Evolutionary conservation across 2,113 vertebrate genomes (phyloP).

Genomic region (Calidris pygmaea): DNA sequence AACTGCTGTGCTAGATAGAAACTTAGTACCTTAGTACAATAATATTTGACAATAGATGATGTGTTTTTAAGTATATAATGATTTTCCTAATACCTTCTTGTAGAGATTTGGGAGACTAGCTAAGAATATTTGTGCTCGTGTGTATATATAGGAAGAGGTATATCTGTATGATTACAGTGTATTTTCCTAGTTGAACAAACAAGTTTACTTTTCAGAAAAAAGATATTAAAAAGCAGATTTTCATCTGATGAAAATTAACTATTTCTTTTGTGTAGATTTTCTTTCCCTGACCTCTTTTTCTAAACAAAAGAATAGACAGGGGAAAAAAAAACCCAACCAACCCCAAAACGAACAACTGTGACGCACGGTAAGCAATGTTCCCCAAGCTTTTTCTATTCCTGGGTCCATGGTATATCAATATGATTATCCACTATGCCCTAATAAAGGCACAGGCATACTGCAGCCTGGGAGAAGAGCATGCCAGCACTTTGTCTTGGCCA

Average conservation of each 20-base stretch:
- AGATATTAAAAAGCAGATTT: background rate
- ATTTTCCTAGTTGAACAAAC: background rate
- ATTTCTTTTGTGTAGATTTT: background rate
- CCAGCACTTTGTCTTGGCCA: background rate
- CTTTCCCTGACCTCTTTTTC: background rate
- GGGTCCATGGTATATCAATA: background rate
- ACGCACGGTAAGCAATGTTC: background rate
- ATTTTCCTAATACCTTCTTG: background rate
- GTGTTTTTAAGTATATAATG: background rate
- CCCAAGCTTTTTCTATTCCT: background rate
- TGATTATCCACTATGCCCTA: background rate
- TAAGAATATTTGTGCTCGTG: background rate
- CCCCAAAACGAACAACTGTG: background rate
- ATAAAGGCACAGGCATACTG: background rate
- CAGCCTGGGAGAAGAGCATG: background rate
- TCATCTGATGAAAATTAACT: background rate
- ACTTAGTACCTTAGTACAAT: background rate
- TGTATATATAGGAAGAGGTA: background rate
- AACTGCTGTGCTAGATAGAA: background rate
- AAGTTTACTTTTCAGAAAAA: background rate
- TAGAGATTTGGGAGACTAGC: background rate
- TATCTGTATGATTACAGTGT: rapidly evolving
- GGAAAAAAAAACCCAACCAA: background rate
- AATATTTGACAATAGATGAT: background rate
- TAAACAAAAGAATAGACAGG: background rate